These are phyloP conservation scores for Apaloderma vittatum DNA, from an alignment of 2,113 vertebrate genomes.

Conservation along the genomic window DNA sequence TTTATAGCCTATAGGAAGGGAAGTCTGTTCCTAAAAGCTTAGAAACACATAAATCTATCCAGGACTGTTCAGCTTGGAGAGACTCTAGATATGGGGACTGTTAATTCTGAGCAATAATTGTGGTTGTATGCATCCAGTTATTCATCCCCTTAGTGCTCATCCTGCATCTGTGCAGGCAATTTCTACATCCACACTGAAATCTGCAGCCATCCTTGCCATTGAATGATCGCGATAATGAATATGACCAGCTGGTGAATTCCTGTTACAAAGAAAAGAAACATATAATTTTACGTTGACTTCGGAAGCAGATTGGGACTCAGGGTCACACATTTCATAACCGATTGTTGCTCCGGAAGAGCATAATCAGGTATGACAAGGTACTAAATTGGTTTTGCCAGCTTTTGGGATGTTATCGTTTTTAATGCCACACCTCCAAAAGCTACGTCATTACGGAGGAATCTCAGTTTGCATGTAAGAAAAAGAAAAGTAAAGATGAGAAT, in stretches of 20 bases:
- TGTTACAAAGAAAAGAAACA: neutral
- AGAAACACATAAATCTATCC: neutral
- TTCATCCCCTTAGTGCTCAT: neutral
- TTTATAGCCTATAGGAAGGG: neutral
- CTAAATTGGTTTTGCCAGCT: neutral
- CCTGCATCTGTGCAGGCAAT: neutral
- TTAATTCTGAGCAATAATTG: neutral
- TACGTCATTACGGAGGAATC: accelerated
- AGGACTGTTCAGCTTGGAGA: neutral
- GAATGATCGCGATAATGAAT: neutral
- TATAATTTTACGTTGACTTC: neutral
- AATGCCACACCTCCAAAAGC: neutral
- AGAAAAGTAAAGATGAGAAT: neutral
- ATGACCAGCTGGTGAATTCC: neutral
- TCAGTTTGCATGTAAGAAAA: neutral
- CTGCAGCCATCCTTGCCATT: neutral
- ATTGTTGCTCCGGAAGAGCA: neutral
- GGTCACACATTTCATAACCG: neutral
- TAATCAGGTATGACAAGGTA: neutral
- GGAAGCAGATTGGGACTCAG: neutral
- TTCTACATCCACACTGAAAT: neutral
- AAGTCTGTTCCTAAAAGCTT: neutral
- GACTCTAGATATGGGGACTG: neutral
- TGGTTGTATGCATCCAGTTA: neutral
- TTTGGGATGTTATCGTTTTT: neutral